Evolutionary conservation across 1,140 invertebrate species (phyloP), one percentile per base, ranked within the genome.

Genomic region (Scaptomyza pallida): DNA sequence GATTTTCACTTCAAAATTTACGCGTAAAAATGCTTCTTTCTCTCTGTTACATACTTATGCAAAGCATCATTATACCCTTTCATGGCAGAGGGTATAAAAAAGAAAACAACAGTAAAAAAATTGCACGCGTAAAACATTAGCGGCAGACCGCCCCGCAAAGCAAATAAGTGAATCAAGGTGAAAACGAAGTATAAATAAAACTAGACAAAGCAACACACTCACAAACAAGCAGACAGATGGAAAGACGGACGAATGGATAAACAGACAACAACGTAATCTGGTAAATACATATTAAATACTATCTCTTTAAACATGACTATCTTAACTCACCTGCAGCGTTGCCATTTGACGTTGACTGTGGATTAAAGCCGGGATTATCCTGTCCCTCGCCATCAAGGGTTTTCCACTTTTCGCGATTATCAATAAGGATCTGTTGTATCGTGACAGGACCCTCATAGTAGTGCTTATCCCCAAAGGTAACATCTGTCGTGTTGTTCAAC

Each of bases 391-490:
- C 64, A 10, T 88, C 75, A 4, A 41, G 43, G 9, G 78, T 5
- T 74, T 90, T 91, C 88, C 85, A 89, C 44, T 91, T 91, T 8
- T 91, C 79, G 3, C 89, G 82, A 50, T 72, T 85, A 40, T 91
- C 90, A 30, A 91, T 90, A 10, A 94, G 91, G 75, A 94, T 92
- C 76, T 94, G 94, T 78, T 94, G 94, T 69, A 95, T 94, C 30
- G 94, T 94, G 4, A 95, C 94, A 1, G 94, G 94, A 13, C 94
- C 94, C 61, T 94, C 93, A 79, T 94, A 94, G 70, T 93, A 93
- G 3, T 93, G 94, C 71, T 94, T 94, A 64, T 94, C 93, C 8
- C 94, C 94, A 33, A 95, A 92, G 72, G 94, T 94, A 3, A 95
- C 93, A 65, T 94, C 93, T n/a, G 90, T 92, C 0, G 94, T 94